Evolutionary conservation across 2,113 vertebrate genomes (phyloP), one percentile per base, ranked within the genome.

Genomic region (Gavialis gangeticus): DNA sequence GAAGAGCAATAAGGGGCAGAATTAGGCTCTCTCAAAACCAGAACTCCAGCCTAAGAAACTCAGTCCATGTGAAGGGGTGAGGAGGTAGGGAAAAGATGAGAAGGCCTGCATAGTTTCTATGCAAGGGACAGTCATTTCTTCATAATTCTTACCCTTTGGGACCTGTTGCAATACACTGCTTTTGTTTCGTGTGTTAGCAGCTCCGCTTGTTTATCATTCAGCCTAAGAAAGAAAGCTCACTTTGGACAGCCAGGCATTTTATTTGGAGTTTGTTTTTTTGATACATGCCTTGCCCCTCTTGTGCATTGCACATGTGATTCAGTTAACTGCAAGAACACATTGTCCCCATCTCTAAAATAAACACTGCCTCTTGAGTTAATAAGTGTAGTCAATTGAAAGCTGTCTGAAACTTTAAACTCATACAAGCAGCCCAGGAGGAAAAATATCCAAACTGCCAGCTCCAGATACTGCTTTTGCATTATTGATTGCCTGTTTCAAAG

Each of bases 241-340:
- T 90, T 22, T 46, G 75, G 79, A 60, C 86, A 46, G 81, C 86
- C 82, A 87, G 86, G 79, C 59, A 82, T 86, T 94, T 83, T 73
- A 85, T 46, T 25, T 30, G 59, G 60, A 94, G 86, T 83, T 83
- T 60, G 81, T 83, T 94, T 93, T 88, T 85, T 58, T 25, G 78
- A 85, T 83, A 28, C 13, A 0, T 89, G 92, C 87, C 88, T 82
- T 79, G 64, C 77, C 88, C 86, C 92, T 78, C 0, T 73, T 63
- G 77, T 10, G 4, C 59, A 22, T 76, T 46, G 75, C 92, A 84
- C 79, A 91, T 73, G 76, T 93, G 55, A 85, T 71, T 66, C 88
- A 93, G 75, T 66, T 88, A 79, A 18, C 58, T 77, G 95, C 94
- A 90, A 60, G 97, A 93, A 96, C 97, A 97, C 10, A 1, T 67